Evolutionary conservation across 1,140 invertebrate genomes (phyloP).

Genomic region (Cotesia typhae): DNA sequence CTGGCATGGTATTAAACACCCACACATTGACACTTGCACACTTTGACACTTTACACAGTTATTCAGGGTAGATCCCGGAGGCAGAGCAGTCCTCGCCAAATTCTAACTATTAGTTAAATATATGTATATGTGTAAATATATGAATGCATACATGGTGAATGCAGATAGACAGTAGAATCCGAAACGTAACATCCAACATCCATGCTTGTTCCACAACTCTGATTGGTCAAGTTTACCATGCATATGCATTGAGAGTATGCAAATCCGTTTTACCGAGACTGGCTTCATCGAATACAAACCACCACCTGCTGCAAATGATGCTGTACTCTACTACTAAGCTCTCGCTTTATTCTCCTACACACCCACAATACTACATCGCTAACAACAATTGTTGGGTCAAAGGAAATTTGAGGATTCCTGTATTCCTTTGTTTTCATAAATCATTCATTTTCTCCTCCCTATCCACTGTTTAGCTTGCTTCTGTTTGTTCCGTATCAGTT

Average conservation of each 20-base stretch:
- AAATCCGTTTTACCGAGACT: slow-evolving; percentile 30
- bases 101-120: too few species aligned
- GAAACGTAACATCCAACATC: slow-evolving; percentile 17
- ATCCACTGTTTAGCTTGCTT: neutral
- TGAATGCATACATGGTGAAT: neutral
- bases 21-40: too few species aligned
- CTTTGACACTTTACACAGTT: neutral
- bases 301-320: slow-evolving; percentile 27
- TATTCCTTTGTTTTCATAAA: slow-evolving; percentile 17
- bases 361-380: neutral
- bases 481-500: too few species aligned
- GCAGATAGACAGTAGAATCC: neutral
- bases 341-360: neutral
- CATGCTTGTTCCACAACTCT: slow-evolving; percentile 31
- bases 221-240: slow-evolving; percentile 43
- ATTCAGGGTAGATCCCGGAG: neutral
- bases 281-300: slow-evolving; percentile 36
- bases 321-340: slow-evolving; percentile 16
- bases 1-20: neutral
- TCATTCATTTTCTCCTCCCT: neutral
- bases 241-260: slow-evolving; percentile 43
- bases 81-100: too few species aligned
- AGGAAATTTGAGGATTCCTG: slow-evolving; percentile 29
- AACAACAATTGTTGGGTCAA: slow-evolving; percentile 31
- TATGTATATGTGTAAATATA: neutral